Percentiles rank a stretch among this genome's conserved stretches.
phyloP scores from a whole-genome alignment of 2,113 vertebrate genomes.

The Blennius ocellaris region DNA sequence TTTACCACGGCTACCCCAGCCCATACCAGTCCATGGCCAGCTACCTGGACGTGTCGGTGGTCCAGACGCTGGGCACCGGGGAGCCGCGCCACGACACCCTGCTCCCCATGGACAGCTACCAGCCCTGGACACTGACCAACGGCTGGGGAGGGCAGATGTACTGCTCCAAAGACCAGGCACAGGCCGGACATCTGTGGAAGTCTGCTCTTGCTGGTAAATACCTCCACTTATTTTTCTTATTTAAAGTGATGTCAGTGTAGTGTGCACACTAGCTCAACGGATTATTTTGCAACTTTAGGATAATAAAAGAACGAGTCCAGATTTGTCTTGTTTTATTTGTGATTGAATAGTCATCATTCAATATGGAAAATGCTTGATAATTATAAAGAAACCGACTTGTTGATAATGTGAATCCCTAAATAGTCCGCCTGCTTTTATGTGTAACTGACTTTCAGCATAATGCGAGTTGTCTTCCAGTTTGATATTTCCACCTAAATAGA shows the following conservation, averaged over 20 bases:
- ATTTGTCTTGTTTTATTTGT: too few species aligned
- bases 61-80: slow-evolving; percentile 87
- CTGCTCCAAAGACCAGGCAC: slow-evolving; percentile 92
- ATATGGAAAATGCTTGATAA: too few species aligned
- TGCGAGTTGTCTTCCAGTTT: too few species aligned
- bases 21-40: slow-evolving; percentile 92
- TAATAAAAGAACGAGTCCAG: too few species aligned
- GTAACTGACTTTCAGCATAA: too few species aligned
- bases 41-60: slow-evolving; percentile 94
- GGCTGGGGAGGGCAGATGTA: slow-evolving; percentile 94
- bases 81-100: slow-evolving; percentile 90
- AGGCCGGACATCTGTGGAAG: slow-evolving; percentile 91
- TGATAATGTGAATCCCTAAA: too few species aligned
- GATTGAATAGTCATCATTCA: too few species aligned
- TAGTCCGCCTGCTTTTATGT: too few species aligned
- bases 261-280: too few species aligned
- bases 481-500: too few species aligned
- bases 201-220: slow-evolving; percentile 90
- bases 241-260: background rate
- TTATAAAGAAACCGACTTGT: too few species aligned
- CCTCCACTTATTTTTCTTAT: background rate
- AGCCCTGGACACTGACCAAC: slow-evolving; percentile 91
- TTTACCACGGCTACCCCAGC: slow-evolving; percentile 91
- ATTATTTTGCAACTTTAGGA: too few species aligned
- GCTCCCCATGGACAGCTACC: slow-evolving; percentile 91